These are phyloP conservation scores for Bombyx huttoni DNA, from an alignment of 2,888 invertebrate genomes.

Conservation along the genomic window DNA sequence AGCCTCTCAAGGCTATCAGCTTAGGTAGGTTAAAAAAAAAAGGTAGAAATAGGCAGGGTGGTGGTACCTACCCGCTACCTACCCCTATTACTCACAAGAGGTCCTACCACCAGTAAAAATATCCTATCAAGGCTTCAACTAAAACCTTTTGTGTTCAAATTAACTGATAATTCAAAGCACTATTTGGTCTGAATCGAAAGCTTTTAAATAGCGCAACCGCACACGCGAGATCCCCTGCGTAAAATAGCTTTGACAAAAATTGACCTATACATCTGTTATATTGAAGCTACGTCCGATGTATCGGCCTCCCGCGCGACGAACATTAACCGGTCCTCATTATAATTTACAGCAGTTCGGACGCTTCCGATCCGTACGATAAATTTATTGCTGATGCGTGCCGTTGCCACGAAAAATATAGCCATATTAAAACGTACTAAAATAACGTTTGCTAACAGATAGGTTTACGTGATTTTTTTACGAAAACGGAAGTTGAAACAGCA, in stretches of 20 bases:
- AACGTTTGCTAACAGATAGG: slow-evolving; percentile 2
- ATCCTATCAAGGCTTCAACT: too few species aligned
- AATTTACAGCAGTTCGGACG: slow-evolving; percentile 57
- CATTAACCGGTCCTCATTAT: slow-evolving; percentile 62
- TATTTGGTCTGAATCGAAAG: not conserved
- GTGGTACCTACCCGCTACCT: too few species aligned
- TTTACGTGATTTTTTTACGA: too few species aligned
- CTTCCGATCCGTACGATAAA: slow-evolving; percentile 50
- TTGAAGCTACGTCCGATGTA: not conserved
- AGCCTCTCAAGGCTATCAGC: too few species aligned
- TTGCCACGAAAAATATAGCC: slow-evolving; percentile 44
- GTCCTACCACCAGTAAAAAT: too few species aligned
- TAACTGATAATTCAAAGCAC: not conserved
- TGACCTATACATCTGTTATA: not conserved
- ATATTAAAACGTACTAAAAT: slow-evolving; percentile 42
- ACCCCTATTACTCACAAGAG: too few species aligned
- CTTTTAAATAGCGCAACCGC: not conserved
- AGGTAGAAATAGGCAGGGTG: too few species aligned
- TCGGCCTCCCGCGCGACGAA: slow-evolving; percentile 15
- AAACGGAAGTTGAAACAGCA: too few species aligned
- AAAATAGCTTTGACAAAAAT: not conserved
- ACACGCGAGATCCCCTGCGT: not conserved
- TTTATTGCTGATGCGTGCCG: slow-evolving; percentile 56
- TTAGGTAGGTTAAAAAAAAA: too few species aligned
- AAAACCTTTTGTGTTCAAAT: too few species aligned